Evolutionary conservation across 2,113 vertebrate genomes (phyloP), one percentile per base, ranked within the genome.

Genomic region (Brienomyrus longianalis): DNA sequence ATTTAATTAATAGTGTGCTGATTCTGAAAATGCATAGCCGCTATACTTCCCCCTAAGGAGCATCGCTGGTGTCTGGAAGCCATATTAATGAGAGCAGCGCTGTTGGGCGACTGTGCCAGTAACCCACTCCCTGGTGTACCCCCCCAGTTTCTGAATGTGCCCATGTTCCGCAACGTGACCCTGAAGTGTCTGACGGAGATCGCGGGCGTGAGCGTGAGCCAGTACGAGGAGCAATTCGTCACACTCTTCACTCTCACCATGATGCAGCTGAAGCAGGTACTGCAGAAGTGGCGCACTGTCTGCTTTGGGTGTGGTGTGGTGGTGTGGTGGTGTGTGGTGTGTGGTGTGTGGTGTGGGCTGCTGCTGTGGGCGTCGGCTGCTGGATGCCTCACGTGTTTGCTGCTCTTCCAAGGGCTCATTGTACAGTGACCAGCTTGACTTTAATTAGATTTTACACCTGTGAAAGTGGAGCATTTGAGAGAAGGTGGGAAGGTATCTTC

Each of bases 101-200:
- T 87, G 85, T 54, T 87, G 51, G 48, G 66, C 47, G n/a, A 66
- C 88, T 51, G 47, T 45, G 74, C 47, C 74, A 83, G 19, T 89
- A 54, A 89, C 52, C 19, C 35, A 11, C 10, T 86, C 3, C 51
- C 48, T 52, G 27, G 39, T n/a, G 0, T 52, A 45, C 7, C 31
- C 88, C 56, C 7, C 87, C 87, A 99, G 98, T 99, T 99, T 94
- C 94, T 99, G 95, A 99, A 99, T 93, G 98, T 99, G 89, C 98
- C 98, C 80, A 99, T 99, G 98, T 99, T 99, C 93, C 97, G 98
- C 92, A 99, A 99, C 9, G 98, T 99, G 90, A 99, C 98, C 56
- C 94, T 99, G 93, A 99, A 99, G 96, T 99, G 98, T 96, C 96
- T 99, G 96, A 99, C 98, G 86, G 98, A 99, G 95, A 99, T 99